phyloP scores from a whole-genome alignment of 2,113 vertebrate genomes.

The Phoenicopterus ruber region DNA sequence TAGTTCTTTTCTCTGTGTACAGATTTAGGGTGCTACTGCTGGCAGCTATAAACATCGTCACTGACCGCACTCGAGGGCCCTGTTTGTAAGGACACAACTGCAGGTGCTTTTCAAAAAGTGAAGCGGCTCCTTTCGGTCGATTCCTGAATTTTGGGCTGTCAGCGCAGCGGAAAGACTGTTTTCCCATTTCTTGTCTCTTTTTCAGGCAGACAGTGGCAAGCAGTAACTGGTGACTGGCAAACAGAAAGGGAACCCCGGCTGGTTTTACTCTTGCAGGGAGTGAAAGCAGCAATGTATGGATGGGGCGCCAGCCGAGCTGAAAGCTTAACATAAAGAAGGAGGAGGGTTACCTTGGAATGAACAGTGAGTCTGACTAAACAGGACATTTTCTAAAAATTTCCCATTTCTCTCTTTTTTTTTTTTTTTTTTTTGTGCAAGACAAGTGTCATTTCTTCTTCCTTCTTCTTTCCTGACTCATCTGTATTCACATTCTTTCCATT shows the following conservation, averaged over 20 bases:
- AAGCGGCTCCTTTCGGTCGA: not conserved
- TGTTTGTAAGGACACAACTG: not conserved
- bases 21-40: not conserved
- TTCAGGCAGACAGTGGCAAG: not conserved
- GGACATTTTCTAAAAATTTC: not conserved
- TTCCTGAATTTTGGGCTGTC: not conserved
- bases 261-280: not conserved
- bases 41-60: not conserved
- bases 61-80: fast-evolving
- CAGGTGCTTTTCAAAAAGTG: not conserved
- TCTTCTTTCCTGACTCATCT: not conserved
- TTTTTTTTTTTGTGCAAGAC: not conserved
- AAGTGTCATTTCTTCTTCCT: not conserved
- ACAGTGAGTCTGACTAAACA: not conserved
- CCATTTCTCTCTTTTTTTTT: too few species aligned
- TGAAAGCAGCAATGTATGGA: not conserved
- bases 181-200: not conserved
- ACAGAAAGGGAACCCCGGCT: not conserved
- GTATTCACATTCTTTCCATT: not conserved
- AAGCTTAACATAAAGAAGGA: not conserved
- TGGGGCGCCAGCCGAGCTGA: not conserved
- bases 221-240: not conserved
- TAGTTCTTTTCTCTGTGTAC: not conserved
- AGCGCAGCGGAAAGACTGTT: not conserved
- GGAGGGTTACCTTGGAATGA: not conserved